Percentiles rank a stretch among this genome's conserved stretches.
Conservation (phyloP, 1,140 invertebrate species). For the Drosophila melanica region DNA sequence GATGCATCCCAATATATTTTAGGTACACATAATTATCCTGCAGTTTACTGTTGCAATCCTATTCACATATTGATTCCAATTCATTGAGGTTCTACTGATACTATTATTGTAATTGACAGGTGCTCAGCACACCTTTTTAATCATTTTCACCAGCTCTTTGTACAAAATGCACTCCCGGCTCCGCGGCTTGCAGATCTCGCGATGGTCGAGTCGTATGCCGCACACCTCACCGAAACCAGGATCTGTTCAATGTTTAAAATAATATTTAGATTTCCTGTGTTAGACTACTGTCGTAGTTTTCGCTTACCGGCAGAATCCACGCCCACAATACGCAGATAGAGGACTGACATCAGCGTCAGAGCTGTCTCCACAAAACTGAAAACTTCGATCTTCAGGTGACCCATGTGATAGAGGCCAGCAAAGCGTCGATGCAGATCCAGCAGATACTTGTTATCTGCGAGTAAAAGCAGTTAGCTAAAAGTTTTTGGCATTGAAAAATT, state of each 20-base stretch:
- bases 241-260: conserved; percentile 84
- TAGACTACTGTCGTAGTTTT: background rate
- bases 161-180: conserved; percentile 88
- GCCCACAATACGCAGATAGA: conserved; percentile 88
- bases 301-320: conserved; percentile 87
- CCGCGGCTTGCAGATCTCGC: conserved; percentile 89
- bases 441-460: conserved; percentile 87
- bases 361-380: conserved; percentile 89
- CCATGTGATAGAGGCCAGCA: conserved; percentile 84
- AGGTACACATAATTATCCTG: conserved; percentile 67
- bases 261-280: background rate
- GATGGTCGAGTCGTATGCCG: conserved; percentile 88
- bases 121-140: conserved; percentile 83
- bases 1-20: conserved; percentile 21
- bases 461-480: background rate
- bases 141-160: conserved; percentile 86
- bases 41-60: conserved; percentile 59
- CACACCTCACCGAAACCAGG: conserved; percentile 87
- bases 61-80: conserved; percentile 70
- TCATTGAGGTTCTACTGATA: conserved; percentile 51
- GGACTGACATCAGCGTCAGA: conserved; percentile 88
- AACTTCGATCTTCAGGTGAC: conserved; percentile 85
- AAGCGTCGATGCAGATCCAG: conserved; percentile 86
- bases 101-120: conserved; percentile 24
- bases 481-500: background rate